phyloP scores from a whole-genome alignment of 2,797 vertebrate genomes.

The Sarcoramphus papa region DNA sequence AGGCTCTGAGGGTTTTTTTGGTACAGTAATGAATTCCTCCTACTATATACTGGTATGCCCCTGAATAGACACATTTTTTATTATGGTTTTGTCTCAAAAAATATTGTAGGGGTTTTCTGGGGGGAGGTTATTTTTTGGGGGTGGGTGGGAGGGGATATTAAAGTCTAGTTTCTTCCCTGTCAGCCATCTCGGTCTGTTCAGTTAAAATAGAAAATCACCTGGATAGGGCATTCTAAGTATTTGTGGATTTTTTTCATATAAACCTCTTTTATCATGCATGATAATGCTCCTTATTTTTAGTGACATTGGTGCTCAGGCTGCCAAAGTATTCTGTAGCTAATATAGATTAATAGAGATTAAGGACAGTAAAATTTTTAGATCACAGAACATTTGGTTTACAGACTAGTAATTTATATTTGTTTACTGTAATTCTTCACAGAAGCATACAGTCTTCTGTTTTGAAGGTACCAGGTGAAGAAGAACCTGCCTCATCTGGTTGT shows the following conservation, averaged over 20 bases:
- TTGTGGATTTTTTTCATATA: not conserved
- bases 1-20: not conserved
- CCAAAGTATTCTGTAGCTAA: not conserved
- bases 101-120: rapidly evolving
- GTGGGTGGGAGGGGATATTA: not conserved
- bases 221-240: not conserved
- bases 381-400: not conserved
- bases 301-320: not conserved
- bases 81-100: not conserved
- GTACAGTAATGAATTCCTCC: not conserved
- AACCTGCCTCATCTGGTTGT: not conserved
- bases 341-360: not conserved
- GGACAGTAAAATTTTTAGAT: not conserved
- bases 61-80: not conserved
- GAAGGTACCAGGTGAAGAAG: not conserved
- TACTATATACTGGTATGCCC: not conserved
- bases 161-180: not conserved
- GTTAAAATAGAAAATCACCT: not conserved
- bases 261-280: not conserved
- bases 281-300: not conserved
- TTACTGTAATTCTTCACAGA: not conserved
- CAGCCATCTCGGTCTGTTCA: not conserved
- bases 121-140: not conserved
- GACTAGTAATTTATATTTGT: not conserved
- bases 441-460: not conserved